A percentile compares a stretch with the other conserved stretches of the same genome.
Evolutionary conservation across 2,113 vertebrate genomes (phyloP).

Genomic region (Gnathonemus longibarbis): DNA sequence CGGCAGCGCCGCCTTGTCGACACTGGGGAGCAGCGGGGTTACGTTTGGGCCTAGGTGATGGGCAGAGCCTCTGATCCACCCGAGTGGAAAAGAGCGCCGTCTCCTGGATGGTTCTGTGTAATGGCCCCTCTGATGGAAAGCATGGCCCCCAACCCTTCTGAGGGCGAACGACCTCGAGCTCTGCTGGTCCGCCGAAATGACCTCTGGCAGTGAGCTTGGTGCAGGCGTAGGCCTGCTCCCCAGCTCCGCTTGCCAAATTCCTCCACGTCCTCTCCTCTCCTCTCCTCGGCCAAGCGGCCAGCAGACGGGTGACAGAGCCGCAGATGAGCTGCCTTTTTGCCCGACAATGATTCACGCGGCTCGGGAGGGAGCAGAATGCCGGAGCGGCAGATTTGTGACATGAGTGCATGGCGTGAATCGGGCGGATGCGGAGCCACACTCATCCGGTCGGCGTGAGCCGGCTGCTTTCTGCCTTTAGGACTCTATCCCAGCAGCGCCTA

Average conservation of each 20-base stretch:
- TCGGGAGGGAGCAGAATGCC: constrained; percentile 25
- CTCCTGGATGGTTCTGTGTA: not conserved
- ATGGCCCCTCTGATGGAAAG: not conserved
- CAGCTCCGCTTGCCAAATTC: not conserved
- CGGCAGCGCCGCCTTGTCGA: not conserved
- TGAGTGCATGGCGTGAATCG: constrained; percentile 44
- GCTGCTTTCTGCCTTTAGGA: constrained; percentile 7
- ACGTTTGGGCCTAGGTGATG: not conserved
- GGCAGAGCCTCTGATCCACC: not conserved
- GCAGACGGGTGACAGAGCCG: not conserved
- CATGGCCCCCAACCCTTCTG: not conserved
- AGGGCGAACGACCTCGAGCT: not conserved
- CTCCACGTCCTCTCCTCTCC: not conserved
- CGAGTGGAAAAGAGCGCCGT: not conserved
- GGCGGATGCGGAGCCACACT: constrained; percentile 5
- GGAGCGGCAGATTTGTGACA: constrained; percentile 24
- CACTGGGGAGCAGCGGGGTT: not conserved
- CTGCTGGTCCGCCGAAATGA: not conserved
- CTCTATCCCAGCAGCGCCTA: not conserved
- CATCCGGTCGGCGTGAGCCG: constrained; percentile 26
- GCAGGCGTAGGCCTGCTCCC: not conserved
- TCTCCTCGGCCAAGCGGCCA: not conserved
- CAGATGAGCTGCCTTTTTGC: constrained; percentile 13
- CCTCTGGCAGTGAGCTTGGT: not conserved
- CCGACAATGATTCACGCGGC: constrained; percentile 41